These are phyloP conservation scores for Steinernema carpocapsae DNA, from an alignment of 2,888 invertebrate genomes.

Conservation along the genomic window DNA sequence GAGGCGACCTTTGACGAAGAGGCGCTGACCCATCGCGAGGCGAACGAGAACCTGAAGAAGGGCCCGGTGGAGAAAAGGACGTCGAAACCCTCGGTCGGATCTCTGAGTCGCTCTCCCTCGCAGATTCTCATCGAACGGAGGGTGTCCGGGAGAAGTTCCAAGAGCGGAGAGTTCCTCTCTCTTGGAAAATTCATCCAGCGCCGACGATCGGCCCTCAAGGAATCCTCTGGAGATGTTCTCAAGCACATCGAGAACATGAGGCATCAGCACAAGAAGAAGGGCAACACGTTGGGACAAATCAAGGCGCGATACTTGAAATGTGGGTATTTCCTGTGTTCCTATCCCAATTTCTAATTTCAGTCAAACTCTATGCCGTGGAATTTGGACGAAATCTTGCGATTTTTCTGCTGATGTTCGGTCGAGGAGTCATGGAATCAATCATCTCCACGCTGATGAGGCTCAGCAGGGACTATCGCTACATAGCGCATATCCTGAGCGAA, in stretches of 20 bases:
- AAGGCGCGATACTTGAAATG: slow-evolving; percentile 21
- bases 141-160: slow-evolving; percentile 6
- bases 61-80: too few relatives aligned
- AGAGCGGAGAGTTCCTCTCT: slow-evolving; percentile 17
- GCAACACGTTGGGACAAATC: slow-evolving; percentile 29
- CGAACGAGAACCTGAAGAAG: neutral
- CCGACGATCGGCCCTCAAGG: slow-evolving; percentile 23
- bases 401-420: slow-evolving; percentile 78
- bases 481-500: slow-evolving; percentile 82
- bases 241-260: slow-evolving; percentile 30
- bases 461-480: slow-evolving; percentile 90
- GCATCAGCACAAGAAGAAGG: slow-evolving; percentile 33
- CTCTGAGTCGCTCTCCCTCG: slow-evolving; percentile 5
- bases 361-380: slow-evolving; percentile 41
- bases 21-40: slow-evolving; percentile 32
- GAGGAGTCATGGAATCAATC: slow-evolving; percentile 81
- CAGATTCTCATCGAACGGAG: neutral
- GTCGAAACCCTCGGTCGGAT: neutral
- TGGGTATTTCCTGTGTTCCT: neutral
- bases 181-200: slow-evolving; percentile 23
- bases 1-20: slow-evolving; percentile 47
- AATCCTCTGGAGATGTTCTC: slow-evolving; percentile 5
- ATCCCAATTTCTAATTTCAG: slow-evolving; percentile 31
- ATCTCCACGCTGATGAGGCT: slow-evolving; percentile 83
- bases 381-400: slow-evolving; percentile 65